Evolutionary conservation across 2,888 invertebrate species (phyloP), one percentile per base, ranked within the genome.

Genomic region (Nymphalis urticae): DNA sequence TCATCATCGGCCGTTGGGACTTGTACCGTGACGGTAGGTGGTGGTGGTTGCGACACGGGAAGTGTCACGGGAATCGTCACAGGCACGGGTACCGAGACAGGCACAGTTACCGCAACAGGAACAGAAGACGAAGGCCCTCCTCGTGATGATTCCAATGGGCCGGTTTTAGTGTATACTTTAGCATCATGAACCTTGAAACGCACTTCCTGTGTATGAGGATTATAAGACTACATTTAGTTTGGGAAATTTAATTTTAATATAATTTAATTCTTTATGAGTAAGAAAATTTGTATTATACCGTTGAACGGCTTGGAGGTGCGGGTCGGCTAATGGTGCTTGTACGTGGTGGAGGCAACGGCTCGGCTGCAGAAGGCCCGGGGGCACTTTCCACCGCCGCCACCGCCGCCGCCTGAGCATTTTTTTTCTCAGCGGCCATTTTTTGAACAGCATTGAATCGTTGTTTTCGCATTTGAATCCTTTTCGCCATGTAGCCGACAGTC

Each of bases 401-500:
- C 27, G 27, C 6, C 27, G 6, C 27, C 27, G 27, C 27, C 83
- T 95, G 96, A 76, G 96, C 94, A 7, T n/a, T 56, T 89, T 97
- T 97, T 93, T 97, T 97, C 90, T 97, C 97, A 84, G 97, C 96
- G 79, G 97, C 97, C 90, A 97, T 96, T 93, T 98, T 98, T 89
- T 97, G 97, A 77, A 96, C 96, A 76, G 96, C 96, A 86, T 96
- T 94, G 90, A 97, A 97, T 84, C 97, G 95, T 92, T 97, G 97
- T 93, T 98, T 97, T 85, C 98, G 95, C 97, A 98, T 97, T 89
- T 97, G 97, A 90, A 98, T 97, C 90, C 98, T 94, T 94, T 98
- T 98, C 79, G 98, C 98, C 97, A 98, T 97, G 93, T 99, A 99
- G 79, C 98, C 98, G 80, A 99, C 99, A 77, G 98, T 97, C 75